These are phyloP conservation scores for Thalassarche chlororhynchos DNA, from an alignment of 2,113 vertebrate species.

Conservation along the genomic window DNA sequence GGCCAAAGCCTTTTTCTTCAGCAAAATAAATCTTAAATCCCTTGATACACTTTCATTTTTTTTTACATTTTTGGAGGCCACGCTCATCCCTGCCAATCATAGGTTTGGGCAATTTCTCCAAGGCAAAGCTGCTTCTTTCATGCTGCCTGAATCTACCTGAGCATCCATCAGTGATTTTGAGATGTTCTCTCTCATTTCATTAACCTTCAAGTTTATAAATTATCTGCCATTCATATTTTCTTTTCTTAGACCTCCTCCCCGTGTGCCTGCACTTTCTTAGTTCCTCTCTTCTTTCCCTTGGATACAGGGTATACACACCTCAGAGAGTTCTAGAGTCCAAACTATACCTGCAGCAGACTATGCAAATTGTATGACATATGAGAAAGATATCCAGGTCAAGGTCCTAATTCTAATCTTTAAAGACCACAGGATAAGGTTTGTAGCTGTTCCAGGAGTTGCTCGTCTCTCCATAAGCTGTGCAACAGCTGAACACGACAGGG, in stretches of 20 bases:
- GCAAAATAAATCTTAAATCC: not conserved
- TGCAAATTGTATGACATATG: not conserved
- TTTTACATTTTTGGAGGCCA: not conserved
- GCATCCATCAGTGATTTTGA: not conserved
- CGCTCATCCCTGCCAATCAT: not conserved
- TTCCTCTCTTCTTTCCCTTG: not conserved
- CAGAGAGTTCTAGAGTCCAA: not conserved
- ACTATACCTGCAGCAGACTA: not conserved
- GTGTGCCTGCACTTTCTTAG: not conserved
- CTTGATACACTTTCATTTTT: fast-evolving
- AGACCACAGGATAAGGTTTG: not conserved
- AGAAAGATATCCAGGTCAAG: not conserved
- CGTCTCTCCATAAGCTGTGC: not conserved
- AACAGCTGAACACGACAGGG: not conserved
- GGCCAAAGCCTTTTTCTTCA: not conserved
- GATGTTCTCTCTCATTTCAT: not conserved
- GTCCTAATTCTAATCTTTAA: not conserved
- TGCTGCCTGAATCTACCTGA: not conserved
- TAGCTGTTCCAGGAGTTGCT: not conserved
- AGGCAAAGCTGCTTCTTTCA: not conserved
- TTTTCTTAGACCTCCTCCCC: not conserved
- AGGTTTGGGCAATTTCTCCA: not conserved
- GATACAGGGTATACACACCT: not conserved
- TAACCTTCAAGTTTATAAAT: not conserved
- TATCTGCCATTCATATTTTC: not conserved